Evolutionary conservation across 2,113 vertebrate genomes (phyloP).

Genomic region (Illadopsis cleaveri): DNA sequence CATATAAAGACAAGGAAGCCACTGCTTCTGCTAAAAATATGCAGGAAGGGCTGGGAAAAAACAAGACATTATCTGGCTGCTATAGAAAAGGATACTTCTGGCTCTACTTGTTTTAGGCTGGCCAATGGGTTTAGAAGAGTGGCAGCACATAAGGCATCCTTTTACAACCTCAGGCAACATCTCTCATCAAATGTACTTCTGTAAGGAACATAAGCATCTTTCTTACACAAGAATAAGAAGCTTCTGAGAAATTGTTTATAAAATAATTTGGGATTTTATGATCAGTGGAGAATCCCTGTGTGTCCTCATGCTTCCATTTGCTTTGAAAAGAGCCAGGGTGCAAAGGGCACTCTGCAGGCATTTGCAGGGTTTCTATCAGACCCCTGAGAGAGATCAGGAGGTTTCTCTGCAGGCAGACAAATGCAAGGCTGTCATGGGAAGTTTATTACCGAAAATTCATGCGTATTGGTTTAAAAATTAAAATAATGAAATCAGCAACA

Average conservation of each 20-base stretch:
- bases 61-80: not conserved
- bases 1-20: not conserved
- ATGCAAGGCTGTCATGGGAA: not conserved
- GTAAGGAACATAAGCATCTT: not conserved
- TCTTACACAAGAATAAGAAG: not conserved
- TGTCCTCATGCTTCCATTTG: not conserved
- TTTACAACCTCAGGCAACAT: not conserved
- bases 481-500: not conserved
- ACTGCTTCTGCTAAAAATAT: not conserved
- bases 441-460: not conserved
- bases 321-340: not conserved
- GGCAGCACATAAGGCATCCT: not conserved
- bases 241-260: not conserved
- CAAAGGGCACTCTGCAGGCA: not conserved
- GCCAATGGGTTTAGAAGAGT: not conserved
- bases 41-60: not conserved
- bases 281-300: not conserved
- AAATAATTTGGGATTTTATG: not conserved
- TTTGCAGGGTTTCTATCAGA: not conserved
- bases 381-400: not conserved
- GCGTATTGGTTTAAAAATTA: not conserved
- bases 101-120: not conserved
- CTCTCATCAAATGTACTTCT: not conserved
- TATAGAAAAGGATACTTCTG: not conserved
- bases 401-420: not conserved